phyloP scores from a whole-genome alignment of 92 coral and sea anemone genomes.

The Anthopleura xanthogrammica region DNA sequence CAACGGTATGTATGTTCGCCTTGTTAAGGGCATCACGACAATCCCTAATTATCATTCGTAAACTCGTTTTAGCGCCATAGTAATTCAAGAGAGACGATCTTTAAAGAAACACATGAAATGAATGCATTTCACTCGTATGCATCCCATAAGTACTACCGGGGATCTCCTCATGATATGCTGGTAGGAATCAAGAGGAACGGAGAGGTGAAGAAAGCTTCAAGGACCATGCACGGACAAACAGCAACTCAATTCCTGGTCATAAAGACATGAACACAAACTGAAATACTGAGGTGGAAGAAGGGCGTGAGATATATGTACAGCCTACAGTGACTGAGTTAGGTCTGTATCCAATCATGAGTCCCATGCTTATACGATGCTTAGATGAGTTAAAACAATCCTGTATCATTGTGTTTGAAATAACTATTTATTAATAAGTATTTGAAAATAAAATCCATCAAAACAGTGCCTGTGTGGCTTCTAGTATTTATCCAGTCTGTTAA shows the following conservation, averaged over 20 bases:
- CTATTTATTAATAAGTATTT: too few species aligned
- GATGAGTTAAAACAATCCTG: too few species aligned
- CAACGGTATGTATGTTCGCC: constrained; percentile 56
- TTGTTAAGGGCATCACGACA: not conserved
- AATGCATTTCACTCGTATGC: constrained; percentile 95
- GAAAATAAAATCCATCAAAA: too few species aligned
- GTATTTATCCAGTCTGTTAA: too few species aligned
- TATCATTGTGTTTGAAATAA: too few species aligned
- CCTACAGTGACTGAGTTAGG: too few species aligned
- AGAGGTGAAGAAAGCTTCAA: constrained; percentile 78
- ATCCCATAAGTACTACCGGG: constrained; percentile 72
- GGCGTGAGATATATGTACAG: not conserved
- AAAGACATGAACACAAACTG: constrained; percentile 6
- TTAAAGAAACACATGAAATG: constrained; percentile 89
- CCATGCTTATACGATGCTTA: too few species aligned
- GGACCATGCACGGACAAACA: constrained; percentile 77
- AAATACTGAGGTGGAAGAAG: too few species aligned
- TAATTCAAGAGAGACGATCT: constrained; percentile 63
- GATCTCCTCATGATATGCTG: constrained; percentile 82
- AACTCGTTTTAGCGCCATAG: constrained; percentile 57
- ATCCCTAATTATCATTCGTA: not conserved
- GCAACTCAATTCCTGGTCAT: constrained; percentile 94
- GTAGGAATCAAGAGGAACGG: constrained; percentile 88
- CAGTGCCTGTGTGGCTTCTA: not conserved
- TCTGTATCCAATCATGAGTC: too few species aligned